Evolutionary conservation across 2,888 invertebrate species (phyloP).

Genomic region (Eretmocerus hayati): DNA sequence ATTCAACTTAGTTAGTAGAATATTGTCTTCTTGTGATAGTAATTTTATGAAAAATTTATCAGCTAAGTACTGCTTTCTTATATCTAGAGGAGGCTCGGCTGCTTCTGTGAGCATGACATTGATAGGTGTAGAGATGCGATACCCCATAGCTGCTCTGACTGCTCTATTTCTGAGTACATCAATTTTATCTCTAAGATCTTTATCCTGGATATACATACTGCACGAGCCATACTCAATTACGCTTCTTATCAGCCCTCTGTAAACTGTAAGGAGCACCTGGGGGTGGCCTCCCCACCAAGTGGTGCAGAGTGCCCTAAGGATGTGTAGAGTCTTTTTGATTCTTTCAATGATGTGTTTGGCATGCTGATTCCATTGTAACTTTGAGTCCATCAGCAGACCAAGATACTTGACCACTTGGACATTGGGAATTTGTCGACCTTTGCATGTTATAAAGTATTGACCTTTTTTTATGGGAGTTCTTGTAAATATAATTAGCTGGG

Average conservation of each 20-base stretch:
- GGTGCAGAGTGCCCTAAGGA: not conserved
- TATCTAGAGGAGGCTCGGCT: not conserved
- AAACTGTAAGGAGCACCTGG: not conserved
- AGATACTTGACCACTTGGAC: not conserved
- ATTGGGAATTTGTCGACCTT: not conserved
- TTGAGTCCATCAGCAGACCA: not conserved
- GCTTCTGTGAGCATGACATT: constrained; percentile 1
- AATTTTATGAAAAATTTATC: not conserved
- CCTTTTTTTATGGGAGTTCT: not conserved
- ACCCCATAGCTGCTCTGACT: not conserved
- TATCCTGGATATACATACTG: not conserved
- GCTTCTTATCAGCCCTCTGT: constrained; percentile 1
- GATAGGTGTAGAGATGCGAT: not conserved
- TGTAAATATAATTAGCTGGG: constrained; percentile 1
- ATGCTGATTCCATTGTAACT: not conserved
- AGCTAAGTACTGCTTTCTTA: not conserved
- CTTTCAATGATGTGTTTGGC: not conserved
- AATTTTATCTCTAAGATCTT: not conserved
- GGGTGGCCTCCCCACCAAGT: constrained; percentile 10
- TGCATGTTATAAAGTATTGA: not conserved
- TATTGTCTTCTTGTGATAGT: not conserved
- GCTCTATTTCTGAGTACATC: not conserved
- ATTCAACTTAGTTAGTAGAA: not conserved
- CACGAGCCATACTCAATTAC: not conserved
- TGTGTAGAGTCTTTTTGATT: not conserved